These are phyloP conservation scores for Cynaeus angustus DNA, from an alignment of 2,888 invertebrate genomes.

Conservation along the genomic window DNA sequence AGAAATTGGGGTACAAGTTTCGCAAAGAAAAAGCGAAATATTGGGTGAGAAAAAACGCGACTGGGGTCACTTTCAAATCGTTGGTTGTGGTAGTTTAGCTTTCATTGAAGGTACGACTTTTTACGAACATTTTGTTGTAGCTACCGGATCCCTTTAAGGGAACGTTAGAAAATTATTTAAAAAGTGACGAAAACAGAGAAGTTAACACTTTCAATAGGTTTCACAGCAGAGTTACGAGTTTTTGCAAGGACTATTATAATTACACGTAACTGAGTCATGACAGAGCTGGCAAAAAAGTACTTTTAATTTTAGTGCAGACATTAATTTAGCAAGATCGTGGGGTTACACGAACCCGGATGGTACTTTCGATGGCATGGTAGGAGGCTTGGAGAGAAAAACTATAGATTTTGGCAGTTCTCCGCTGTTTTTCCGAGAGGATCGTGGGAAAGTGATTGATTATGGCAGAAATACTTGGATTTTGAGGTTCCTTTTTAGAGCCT, in stretches of 20 bases:
- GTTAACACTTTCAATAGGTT: conserved; percentile 65
- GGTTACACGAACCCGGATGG: conserved; percentile 63
- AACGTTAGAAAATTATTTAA: conserved; percentile 59
- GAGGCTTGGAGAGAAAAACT: conserved; percentile 57
- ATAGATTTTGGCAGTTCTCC: conserved; percentile 65
- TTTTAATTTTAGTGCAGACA: conserved; percentile 56
- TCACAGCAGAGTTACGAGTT: conserved; percentile 59
- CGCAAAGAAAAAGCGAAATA: conserved; percentile 54
- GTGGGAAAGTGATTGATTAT: conserved; percentile 62
- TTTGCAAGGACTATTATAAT: conserved; percentile 62
- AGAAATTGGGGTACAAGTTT: conserved; percentile 50
- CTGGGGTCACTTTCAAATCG: conserved; percentile 60
- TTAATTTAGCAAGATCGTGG: conserved; percentile 61
- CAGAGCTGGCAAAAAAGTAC: no score
- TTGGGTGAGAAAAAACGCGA: conserved; percentile 61
- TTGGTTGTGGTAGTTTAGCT: conserved; percentile 58
- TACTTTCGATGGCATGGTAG: conserved; percentile 65
- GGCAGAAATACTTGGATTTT: conserved; percentile 65
- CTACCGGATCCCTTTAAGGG: conserved; percentile 61
- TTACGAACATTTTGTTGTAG: conserved; percentile 52
- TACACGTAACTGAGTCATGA: conserved; percentile 61
- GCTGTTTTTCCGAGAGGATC: conserved; percentile 62
- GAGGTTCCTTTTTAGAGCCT: conserved; percentile 56
- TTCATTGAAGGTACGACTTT: conserved; percentile 43
- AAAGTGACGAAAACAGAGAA: conserved; percentile 58